A percentile compares a stretch with the other conserved stretches of the same genome.
Conservation (phyloP, 1,140 invertebrate genomes). For the Cataglyphis hispanica region DNA sequence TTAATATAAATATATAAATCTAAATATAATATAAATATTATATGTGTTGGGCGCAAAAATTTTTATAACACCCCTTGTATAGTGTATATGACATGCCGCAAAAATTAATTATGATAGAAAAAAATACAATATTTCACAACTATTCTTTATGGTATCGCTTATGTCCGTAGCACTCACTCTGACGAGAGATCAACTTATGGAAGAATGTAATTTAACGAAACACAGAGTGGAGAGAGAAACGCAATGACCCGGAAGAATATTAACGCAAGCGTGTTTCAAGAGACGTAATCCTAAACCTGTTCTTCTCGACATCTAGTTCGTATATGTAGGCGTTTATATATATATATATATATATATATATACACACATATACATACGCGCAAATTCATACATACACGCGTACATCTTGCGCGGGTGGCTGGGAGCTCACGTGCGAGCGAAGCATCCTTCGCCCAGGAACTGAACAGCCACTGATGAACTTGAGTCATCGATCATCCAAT, state of each 20-base stretch:
- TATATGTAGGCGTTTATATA: background rate
- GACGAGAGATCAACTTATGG: constrained; percentile 6
- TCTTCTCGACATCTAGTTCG: constrained; percentile 31
- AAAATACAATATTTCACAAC: background rate
- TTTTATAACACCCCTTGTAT: background rate
- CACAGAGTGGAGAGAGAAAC: background rate
- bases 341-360: background rate
- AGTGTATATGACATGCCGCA: too few species aligned
- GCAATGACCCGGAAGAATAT: constrained; percentile 54
- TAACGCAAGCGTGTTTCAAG: constrained; percentile 58
- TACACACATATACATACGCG: background rate
- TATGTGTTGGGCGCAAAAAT: background rate
- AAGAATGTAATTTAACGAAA: constrained; percentile 41
- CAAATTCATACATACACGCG: background rate
- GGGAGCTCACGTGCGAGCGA: constrained; percentile 70
- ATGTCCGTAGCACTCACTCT: background rate
- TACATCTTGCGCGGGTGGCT: constrained; percentile 19
- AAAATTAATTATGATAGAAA: background rate
- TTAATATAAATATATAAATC: too few species aligned
- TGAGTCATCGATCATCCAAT: constrained; percentile 86
- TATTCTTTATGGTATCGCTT: background rate
- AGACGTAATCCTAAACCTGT: constrained; percentile 39
- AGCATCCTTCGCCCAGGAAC: constrained; percentile 74
- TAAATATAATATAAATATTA: too few species aligned
- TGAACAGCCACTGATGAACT: constrained; percentile 81